phyloP scores from a whole-genome alignment of 2,797 vertebrate species.

The Melanogrammus aeglefinus region DNA sequence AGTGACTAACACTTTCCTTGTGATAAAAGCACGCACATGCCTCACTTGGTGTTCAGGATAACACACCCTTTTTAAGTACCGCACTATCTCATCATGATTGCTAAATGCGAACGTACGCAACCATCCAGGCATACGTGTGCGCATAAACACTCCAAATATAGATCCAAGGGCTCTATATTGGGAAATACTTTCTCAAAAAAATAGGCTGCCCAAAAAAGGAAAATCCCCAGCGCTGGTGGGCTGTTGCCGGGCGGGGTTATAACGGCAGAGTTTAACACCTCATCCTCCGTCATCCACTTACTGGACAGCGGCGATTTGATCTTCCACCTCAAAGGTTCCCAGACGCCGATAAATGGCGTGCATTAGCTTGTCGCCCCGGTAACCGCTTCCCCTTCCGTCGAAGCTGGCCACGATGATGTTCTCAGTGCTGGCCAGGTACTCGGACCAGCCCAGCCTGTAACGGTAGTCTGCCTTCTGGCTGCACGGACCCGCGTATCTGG shows the following conservation, averaged over 20 bases:
- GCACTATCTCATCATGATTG: not conserved
- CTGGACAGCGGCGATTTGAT: conserved; percentile 91
- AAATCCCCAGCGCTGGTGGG: not conserved
- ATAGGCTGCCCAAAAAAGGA: not conserved
- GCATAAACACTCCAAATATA: not conserved
- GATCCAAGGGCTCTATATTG: not conserved
- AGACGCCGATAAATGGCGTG: conserved; percentile 87
- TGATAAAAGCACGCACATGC: not conserved
- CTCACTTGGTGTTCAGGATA: not conserved
- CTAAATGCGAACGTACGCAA: not conserved
- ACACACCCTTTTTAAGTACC: conserved; percentile 9
- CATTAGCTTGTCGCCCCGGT: conserved; percentile 91
- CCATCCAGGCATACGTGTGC: not conserved
- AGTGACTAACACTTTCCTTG: not conserved
- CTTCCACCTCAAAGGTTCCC: conserved; percentile 93
- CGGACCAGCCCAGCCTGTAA: conserved; percentile 84
- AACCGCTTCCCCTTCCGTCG: conserved; percentile 95
- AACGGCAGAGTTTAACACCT: not conserved
- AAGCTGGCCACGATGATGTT: conserved; percentile 93
- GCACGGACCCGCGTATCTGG: conserved; percentile 91
- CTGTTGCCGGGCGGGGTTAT: not conserved
- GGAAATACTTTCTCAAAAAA: not conserved
- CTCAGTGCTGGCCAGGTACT: conserved; percentile 92
- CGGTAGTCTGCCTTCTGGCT: conserved; percentile 85
- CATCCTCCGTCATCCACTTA: conserved; percentile 52